These are phyloP conservation scores for Eulemur mongoz DNA, from an alignment of 2,797 vertebrate species.

Conservation along the genomic window DNA sequence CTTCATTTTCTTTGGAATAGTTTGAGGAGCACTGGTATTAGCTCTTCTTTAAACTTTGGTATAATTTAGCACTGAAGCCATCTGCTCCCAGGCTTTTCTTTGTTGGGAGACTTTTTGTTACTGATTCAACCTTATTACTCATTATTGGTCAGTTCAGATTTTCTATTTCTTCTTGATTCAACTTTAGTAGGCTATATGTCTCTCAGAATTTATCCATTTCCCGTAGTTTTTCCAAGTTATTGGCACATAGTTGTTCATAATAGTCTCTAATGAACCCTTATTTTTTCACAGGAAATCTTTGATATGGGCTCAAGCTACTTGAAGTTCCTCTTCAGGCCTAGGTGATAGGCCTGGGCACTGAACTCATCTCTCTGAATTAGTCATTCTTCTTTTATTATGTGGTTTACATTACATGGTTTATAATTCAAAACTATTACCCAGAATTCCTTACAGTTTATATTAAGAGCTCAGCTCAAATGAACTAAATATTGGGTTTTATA, in stretches of 20 bases:
- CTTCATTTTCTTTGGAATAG: not conserved
- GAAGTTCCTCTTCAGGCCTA: not conserved
- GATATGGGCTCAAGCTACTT: no score
- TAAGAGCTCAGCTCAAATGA: constrained; percentile 17
- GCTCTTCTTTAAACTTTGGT: not conserved
- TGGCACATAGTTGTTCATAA: not conserved
- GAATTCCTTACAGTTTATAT: not conserved
- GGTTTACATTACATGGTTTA: not conserved
- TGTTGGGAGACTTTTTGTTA: not conserved
- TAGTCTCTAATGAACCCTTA: not conserved
- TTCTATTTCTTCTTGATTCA: not conserved
- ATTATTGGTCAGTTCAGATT: not conserved
- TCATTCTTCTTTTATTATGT: not conserved
- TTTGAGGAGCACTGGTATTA: not conserved
- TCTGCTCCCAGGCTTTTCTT: not conserved
- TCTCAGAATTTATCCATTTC: not conserved
- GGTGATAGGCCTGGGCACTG: not conserved
- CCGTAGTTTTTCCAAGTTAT: not conserved
- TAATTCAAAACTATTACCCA: not conserved
- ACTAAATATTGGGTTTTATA: not conserved
- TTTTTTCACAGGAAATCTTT: not conserved
- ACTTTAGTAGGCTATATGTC: not conserved
- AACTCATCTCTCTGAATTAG: not conserved
- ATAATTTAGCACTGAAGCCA: not conserved
- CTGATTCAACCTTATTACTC: not conserved